These are phyloP conservation scores for Salvelinus sp. DNA, from an alignment of 2,113 vertebrate genomes.

Conservation along the genomic window DNA sequence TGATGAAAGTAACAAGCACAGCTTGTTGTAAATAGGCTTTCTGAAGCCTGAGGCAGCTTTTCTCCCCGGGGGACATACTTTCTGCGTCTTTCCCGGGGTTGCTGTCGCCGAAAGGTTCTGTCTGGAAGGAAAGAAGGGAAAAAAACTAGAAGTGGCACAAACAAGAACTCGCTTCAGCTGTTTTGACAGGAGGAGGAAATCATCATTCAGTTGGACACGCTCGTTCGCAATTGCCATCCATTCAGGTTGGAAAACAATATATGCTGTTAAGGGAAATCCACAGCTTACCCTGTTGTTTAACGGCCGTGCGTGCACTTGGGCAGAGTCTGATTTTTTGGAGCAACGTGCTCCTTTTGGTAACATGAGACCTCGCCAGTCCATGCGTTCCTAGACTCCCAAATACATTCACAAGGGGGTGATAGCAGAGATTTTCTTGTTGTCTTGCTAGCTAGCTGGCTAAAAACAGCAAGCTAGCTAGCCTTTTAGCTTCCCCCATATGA, in stretches of 20 bases:
- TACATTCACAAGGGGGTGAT: no score
- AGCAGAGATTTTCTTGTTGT: no score
- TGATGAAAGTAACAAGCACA: conserved; percentile 83
- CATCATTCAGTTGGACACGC: conserved; percentile 53
- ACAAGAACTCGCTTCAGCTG: conserved; percentile 71
- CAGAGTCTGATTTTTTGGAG: no score
- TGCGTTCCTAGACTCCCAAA: no score
- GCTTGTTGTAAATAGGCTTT: conserved; percentile 84
- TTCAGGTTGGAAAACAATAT: conserved; percentile 57
- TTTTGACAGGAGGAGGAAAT: conserved; percentile 63
- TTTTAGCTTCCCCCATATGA: no score
- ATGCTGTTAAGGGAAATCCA: conserved; percentile 36
- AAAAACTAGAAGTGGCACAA: conserved; percentile 60
- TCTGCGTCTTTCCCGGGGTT: conserved; percentile 75
- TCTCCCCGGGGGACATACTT: conserved; percentile 75
- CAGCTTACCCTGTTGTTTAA: conserved; percentile 22
- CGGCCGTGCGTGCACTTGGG: no score
- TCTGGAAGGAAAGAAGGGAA: conserved; percentile 49
- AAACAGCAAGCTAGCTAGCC: no score
- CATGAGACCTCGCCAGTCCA: no score
- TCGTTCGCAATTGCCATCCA: conserved; percentile 58
- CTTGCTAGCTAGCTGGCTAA: no score
- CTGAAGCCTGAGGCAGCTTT: conserved; percentile 76
- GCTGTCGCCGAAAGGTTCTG: conserved; percentile 76
- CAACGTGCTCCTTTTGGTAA: no score